Percentiles rank a stretch among this genome's conserved stretches.
Conservation (phyloP, 2,113 vertebrate species). For the Chroicocephalus ridibundus region DNA sequence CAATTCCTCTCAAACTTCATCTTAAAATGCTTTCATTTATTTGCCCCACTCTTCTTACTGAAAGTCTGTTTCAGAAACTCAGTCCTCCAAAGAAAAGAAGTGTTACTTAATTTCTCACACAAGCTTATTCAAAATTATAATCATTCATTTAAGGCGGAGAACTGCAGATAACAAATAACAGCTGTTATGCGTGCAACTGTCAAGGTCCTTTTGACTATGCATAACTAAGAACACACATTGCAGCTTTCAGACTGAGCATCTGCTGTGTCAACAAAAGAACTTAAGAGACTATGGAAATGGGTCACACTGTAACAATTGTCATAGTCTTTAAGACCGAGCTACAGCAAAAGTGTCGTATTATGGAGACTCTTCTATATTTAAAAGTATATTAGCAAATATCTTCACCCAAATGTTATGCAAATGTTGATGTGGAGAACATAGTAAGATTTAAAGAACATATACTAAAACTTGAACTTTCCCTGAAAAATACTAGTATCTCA, state of each 20-base stretch:
- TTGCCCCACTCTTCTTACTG: neutral
- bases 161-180: neutral
- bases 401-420: neutral
- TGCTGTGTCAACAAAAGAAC: neutral
- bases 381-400: neutral
- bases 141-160: neutral
- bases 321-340: neutral
- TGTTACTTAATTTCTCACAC: neutral
- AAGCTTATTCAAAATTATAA: neutral
- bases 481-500: neutral
- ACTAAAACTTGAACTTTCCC: neutral
- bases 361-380: neutral
- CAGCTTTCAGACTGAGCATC: neutral
- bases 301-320: neutral
- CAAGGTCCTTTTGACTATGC: neutral
- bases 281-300: neutral
- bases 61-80: neutral
- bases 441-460: neutral
- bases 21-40: neutral
- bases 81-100: neutral
- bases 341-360: neutral
- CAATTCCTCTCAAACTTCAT: neutral
- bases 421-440: neutral
- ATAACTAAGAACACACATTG: neutral
- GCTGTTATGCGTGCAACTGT: neutral